Percentiles rank a stretch among this genome's conserved stretches.
Conservation (phyloP, 2,113 vertebrate species). For the Coptodon rendalli region DNA sequence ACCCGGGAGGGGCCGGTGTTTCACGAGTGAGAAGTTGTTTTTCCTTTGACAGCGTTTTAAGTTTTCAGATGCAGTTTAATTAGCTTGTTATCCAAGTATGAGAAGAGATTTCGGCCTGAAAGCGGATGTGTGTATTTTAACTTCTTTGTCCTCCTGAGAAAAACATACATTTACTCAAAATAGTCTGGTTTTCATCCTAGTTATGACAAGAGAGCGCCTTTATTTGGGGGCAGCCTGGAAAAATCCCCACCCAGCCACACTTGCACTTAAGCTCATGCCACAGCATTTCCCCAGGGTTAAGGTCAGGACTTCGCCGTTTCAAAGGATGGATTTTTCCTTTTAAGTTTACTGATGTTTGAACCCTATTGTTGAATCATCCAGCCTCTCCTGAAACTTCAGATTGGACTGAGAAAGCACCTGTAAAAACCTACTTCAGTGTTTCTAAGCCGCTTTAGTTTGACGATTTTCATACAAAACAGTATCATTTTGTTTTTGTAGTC, state of each 20-base stretch:
- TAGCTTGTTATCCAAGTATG: background rate
- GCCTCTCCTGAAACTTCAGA: background rate
- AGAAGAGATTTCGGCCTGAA: background rate
- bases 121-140: too few species aligned
- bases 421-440: background rate
- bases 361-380: background rate
- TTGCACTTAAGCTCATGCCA: background rate
- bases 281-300: background rate
- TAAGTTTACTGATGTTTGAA: background rate
- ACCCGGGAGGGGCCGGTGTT: background rate
- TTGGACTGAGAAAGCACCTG: background rate
- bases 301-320: background rate
- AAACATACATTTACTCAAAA: background rate
- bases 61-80: background rate
- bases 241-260: background rate
- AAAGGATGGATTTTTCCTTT: background rate
- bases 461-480: background rate
- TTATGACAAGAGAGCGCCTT: background rate
- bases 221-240: background rate
- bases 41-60: background rate
- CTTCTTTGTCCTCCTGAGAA: fast-evolving
- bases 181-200: background rate
- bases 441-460: background rate
- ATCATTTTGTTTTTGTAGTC: background rate
- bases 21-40: background rate